Evolutionary conservation across 2,113 vertebrate genomes (phyloP).

Genomic region (Passerina amoena): DNA sequence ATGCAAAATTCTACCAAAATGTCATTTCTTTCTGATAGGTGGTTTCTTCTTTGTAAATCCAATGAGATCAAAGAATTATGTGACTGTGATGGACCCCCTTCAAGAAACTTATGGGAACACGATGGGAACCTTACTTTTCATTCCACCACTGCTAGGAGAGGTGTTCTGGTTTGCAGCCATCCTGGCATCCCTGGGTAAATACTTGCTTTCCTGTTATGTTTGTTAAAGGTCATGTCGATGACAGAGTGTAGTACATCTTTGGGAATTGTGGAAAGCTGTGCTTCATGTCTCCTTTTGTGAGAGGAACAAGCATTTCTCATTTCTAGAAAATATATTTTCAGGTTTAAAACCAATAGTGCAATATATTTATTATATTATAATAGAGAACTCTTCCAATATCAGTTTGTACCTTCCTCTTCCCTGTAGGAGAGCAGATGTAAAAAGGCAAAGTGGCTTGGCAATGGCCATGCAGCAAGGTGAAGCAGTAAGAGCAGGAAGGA

Average conservation of each 20-base stretch:
- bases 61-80: conserved; percentile 83
- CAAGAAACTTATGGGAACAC: conserved; percentile 78
- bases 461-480: background rate
- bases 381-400: background rate
- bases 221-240: background rate
- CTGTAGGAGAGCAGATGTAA: background rate
- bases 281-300: background rate
- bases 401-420: background rate
- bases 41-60: conserved; percentile 81
- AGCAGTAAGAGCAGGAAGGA: background rate
- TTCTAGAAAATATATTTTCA: background rate
- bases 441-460: background rate
- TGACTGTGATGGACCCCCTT: conserved; percentile 82
- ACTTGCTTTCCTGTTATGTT: background rate
- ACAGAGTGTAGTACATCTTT: background rate
- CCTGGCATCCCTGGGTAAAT: conserved; percentile 81
- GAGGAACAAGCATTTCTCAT: background rate
- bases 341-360: background rate
- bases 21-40: conserved; percentile 44
- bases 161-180: conserved; percentile 84
- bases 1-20: background rate
- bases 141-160: conserved; percentile 76
- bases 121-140: conserved; percentile 73
- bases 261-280: background rate
- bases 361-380: background rate